Evolutionary conservation across 2,113 vertebrate genomes (phyloP).

Genomic region (Thryonomys swinderianus): DNA sequence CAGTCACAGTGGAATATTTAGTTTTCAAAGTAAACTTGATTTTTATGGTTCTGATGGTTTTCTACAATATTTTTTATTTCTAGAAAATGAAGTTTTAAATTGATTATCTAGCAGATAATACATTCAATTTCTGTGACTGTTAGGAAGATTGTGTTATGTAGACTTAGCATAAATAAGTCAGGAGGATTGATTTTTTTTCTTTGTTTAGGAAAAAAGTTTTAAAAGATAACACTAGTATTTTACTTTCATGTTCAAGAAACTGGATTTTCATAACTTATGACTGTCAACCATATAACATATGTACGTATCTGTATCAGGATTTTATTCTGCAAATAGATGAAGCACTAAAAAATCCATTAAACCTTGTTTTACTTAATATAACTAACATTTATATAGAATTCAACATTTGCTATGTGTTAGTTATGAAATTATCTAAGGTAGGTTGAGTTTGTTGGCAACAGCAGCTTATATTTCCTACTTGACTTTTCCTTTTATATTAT

Average conservation of each 20-base stretch:
- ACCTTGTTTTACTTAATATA: constrained; percentile 32
- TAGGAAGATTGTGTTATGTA: not conserved
- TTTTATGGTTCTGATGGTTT: not conserved
- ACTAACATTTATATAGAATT: constrained; percentile 40
- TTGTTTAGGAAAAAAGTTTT: constrained; percentile 40
- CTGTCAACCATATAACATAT: not conserved
- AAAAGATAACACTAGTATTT: constrained; percentile 5
- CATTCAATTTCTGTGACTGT: not conserved
- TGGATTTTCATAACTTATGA: constrained; percentile 30
- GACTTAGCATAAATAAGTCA: constrained; percentile 18
- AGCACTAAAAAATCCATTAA: constrained; percentile 10
- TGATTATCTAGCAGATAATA: constrained; percentile 19
- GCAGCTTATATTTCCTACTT: constrained; percentile 57
- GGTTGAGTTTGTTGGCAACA: constrained; percentile 35
- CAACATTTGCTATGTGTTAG: constrained; percentile 23
- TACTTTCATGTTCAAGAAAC: constrained; percentile 58
- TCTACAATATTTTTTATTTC: constrained; percentile 47
- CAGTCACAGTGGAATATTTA: constrained; percentile 53
- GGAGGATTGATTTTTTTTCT: not conserved
- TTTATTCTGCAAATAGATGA: constrained; percentile 27
- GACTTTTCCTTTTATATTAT: constrained; percentile 43
- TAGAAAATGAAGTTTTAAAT: constrained; percentile 14
- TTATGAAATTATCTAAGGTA: constrained; percentile 61
- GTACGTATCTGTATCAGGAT: not conserved
- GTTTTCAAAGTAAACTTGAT: constrained; percentile 56